Evolutionary conservation across 1,140 invertebrate species (phyloP).

Genomic region (Phymastichus coffea): DNA sequence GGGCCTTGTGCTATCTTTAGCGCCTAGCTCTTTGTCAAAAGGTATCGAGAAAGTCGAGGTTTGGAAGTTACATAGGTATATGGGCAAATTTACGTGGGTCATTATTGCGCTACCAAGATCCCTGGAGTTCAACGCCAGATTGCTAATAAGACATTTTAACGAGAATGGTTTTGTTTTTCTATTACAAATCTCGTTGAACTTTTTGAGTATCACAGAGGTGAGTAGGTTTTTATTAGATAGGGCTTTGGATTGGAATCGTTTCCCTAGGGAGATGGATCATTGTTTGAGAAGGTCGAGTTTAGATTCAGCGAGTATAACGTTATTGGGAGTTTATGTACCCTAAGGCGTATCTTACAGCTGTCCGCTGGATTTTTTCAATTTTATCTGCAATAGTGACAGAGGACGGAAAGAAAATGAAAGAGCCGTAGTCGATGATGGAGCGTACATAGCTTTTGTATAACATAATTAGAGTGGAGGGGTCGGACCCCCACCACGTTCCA

Average conservation of each 20-base stretch:
- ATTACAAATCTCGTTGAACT: background rate
- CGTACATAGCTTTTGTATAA: slow-evolving; percentile 3
- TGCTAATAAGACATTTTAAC: background rate
- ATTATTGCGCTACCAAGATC: background rate
- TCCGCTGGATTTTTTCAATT: slow-evolving; percentile 13
- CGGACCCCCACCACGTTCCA: slow-evolving; percentile 2
- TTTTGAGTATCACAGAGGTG: background rate
- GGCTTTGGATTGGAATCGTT: background rate
- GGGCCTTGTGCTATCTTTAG: background rate
- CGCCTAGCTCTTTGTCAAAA: background rate
- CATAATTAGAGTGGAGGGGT: background rate
- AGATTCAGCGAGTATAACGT: background rate
- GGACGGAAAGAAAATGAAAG: background rate
- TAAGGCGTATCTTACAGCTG: background rate
- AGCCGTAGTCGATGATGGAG: slow-evolving; percentile 7
- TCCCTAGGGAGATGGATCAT: background rate
- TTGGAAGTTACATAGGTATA: background rate
- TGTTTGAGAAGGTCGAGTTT: background rate
- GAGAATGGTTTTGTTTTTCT: background rate
- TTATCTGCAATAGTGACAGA: background rate
- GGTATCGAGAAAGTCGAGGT: background rate
- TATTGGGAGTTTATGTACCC: background rate
- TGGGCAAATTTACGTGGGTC: background rate
- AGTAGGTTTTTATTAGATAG: background rate
- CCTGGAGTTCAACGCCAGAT: too few relatives aligned